Conservation (phyloP, 2,113 vertebrate genomes). For the Gymnobelideus leadbeateri region DNA sequence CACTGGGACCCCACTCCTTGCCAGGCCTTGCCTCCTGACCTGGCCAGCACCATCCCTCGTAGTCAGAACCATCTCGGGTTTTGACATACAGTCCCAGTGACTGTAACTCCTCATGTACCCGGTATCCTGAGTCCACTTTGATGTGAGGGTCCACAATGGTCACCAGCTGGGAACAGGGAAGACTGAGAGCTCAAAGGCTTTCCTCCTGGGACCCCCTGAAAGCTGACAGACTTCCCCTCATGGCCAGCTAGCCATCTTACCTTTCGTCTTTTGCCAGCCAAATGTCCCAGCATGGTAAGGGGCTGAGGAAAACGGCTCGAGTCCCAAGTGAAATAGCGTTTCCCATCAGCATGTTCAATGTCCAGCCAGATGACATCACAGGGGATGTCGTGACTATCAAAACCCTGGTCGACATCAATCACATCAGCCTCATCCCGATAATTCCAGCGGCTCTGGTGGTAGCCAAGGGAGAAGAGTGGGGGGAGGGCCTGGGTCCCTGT, state of each 20-base stretch:
- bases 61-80: conserved; percentile 93
- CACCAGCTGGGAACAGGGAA: conserved; percentile 87
- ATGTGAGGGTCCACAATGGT: conserved; percentile 96
- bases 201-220: no score
- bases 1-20: neutral
- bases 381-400: conserved; percentile 92
- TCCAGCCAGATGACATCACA: conserved; percentile 97
- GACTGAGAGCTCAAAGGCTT: neutral
- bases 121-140: conserved; percentile 92
- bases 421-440: conserved; percentile 96
- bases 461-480: conserved; percentile 90
- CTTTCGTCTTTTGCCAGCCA: conserved; percentile 91
- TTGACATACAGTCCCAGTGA: conserved; percentile 90
- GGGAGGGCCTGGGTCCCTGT: conserved; percentile 95
- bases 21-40: conserved; percentile 79
- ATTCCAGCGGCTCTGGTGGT: conserved; percentile 98
- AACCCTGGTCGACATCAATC: conserved; percentile 87
- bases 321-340: conserved; percentile 98
- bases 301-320: conserved; percentile 91
- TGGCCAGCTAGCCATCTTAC: conserved; percentile 69
- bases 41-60: conserved; percentile 98
- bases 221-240: no score
- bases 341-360: conserved; percentile 96
- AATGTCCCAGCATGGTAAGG: conserved; percentile 87
- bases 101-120: conserved; percentile 90